phyloP scores from a whole-genome alignment of 2,797 vertebrate genomes.

The Crypturellus tataupa region DNA sequence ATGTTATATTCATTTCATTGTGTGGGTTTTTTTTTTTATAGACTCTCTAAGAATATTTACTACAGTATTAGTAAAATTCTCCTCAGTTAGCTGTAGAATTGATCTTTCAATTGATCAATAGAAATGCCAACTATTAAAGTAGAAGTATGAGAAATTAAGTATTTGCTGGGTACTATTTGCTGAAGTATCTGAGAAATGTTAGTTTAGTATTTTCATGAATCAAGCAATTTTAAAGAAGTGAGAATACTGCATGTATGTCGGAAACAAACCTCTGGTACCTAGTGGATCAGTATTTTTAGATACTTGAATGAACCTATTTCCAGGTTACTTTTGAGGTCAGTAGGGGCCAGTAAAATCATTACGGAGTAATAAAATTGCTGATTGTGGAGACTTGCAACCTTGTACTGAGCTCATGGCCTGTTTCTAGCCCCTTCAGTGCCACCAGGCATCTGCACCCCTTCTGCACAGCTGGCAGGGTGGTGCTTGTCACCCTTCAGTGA shows the following conservation, averaged over 20 bases:
- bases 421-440: rapidly evolving
- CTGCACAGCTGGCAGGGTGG: not conserved
- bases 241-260: not conserved
- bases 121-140: not conserved
- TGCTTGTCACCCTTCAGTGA: not conserved
- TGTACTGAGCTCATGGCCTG: not conserved
- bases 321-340: not conserved
- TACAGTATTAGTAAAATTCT: not conserved
- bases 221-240: not conserved
- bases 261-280: not conserved
- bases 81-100: not conserved
- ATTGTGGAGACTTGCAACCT: not conserved
- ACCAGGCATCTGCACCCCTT: not conserved
- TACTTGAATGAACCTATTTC: too few species aligned
- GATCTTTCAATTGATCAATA: not conserved
- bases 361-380: not conserved
- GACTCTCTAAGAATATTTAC: not conserved
- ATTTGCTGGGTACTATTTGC: not conserved
- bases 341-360: not conserved
- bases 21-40: not conserved
- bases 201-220: not conserved
- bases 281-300: not conserved
- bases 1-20: not conserved
- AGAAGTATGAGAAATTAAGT: not conserved
- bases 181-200: not conserved